Percentiles rank a stretch among this genome's conserved stretches.
phyloP scores from a whole-genome alignment of 2,888 invertebrate species.

The Meta bourneti region DNA sequence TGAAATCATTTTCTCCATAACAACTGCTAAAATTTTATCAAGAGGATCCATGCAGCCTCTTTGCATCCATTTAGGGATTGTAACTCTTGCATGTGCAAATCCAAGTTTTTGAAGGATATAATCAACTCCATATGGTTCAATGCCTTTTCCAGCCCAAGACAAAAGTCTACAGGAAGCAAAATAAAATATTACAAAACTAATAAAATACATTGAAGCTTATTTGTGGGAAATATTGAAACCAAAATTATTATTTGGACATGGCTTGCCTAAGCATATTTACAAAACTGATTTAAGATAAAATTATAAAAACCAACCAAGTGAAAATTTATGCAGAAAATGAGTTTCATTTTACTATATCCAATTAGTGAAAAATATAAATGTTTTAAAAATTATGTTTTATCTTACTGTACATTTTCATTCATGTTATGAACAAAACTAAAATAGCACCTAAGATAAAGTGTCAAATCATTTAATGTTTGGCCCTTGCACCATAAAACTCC shows the following conservation, averaged over 20 bases:
- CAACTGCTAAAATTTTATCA: slow-evolving; percentile 92
- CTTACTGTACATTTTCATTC: too few relatives aligned
- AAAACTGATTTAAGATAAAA: too few relatives aligned
- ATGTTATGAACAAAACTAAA: not conserved
- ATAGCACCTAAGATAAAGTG: not conserved
- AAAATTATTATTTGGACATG: too few relatives aligned
- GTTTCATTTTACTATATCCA: too few relatives aligned
- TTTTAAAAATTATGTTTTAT: too few relatives aligned
- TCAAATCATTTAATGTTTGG: not conserved
- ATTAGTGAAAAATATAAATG: too few relatives aligned
- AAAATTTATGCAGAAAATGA: too few relatives aligned
- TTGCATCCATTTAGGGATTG: slow-evolving; percentile 99
- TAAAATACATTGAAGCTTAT: not conserved
- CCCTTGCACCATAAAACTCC: too few relatives aligned
- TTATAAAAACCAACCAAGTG: too few relatives aligned
- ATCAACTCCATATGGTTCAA: slow-evolving; percentile 95
- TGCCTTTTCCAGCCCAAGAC: slow-evolving; percentile 94
- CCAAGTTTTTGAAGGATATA: slow-evolving; percentile 98
- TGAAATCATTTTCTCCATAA: slow-evolving; percentile 81
- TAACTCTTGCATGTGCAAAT: slow-evolving; percentile 97
- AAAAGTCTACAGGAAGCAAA: slow-evolving; percentile 79
- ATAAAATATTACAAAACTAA: not conserved
- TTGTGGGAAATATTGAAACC: too few relatives aligned
- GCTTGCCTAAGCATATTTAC: too few relatives aligned
- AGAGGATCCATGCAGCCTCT: slow-evolving; percentile 98